Evolutionary conservation across 2,888 invertebrate genomes (phyloP).

Genomic region (Drosophila nigritarsus): DNA sequence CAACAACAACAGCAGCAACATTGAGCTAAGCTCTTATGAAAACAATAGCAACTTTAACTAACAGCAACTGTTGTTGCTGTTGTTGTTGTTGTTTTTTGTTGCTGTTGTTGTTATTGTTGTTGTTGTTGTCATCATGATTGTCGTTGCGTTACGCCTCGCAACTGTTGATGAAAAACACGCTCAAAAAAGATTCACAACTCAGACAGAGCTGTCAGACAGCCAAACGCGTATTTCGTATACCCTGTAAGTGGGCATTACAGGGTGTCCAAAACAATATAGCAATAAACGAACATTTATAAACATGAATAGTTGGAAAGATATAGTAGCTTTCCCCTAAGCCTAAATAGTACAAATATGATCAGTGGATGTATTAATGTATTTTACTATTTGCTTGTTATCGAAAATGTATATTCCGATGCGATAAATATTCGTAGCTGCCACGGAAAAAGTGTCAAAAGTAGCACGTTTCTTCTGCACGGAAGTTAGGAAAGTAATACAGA

Average conservation of each 20-base stretch:
- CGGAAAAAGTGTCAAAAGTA: no score
- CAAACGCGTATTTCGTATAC: neutral
- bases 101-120: conserved; percentile 14
- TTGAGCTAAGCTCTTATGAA: conserved; percentile 9
- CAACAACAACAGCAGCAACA: conserved; percentile 31
- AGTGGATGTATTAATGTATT: no score
- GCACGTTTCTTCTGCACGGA: no score
- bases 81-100: conserved; percentile 24
- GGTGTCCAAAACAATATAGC: neutral
- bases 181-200: neutral
- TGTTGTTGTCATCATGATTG: conserved; percentile 37
- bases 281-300: no score
- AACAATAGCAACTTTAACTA: conserved; percentile 21
- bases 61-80: conserved; percentile 18
- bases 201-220: neutral
- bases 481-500: no score
- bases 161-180: conserved; percentile 36
- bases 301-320: no score
- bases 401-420: no score
- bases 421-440: no score
- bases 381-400: no score
- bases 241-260: conserved; percentile 1
- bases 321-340: no score
- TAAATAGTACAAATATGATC: no score
- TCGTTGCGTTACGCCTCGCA: conserved; percentile 51